These are phyloP conservation scores for Bombus confusus DNA, from an alignment of 1,140 invertebrate genomes.

Conservation along the genomic window DNA sequence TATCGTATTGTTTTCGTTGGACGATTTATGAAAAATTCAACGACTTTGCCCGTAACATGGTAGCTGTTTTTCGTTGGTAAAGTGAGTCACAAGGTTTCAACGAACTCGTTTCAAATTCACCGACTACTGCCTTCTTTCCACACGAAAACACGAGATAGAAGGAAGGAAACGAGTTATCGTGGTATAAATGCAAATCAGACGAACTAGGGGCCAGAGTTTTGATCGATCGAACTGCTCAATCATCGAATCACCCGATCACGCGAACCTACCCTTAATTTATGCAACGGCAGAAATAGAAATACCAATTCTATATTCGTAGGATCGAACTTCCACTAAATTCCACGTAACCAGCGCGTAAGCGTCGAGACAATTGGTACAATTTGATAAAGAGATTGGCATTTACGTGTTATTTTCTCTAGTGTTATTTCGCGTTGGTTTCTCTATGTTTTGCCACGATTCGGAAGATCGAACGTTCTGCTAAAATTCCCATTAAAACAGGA, in stretches of 20 bases:
- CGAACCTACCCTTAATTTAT: background rate
- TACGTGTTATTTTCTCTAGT: too few species aligned
- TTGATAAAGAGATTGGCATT: background rate
- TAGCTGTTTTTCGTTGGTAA: too few species aligned
- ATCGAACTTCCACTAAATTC: background rate
- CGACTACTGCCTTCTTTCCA: background rate
- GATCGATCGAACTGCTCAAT: constrained; percentile 9
- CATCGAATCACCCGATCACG: constrained; percentile 8
- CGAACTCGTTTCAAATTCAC: background rate
- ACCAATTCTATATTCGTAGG: too few species aligned
- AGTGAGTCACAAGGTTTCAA: background rate
- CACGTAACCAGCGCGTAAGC: accelerated
- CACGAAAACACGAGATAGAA: background rate
- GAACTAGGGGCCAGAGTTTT: background rate
- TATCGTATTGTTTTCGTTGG: accelerated
- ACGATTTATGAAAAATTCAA: background rate
- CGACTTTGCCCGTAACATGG: background rate
- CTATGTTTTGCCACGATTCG: too few species aligned
- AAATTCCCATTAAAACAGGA: background rate
- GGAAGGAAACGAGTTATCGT: constrained; percentile 10
- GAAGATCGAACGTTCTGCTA: too few species aligned
- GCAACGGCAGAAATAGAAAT: background rate
- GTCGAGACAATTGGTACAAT: background rate
- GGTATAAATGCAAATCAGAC: constrained; percentile 22
- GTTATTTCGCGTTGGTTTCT: too few species aligned